Evolutionary conservation across 2,797 vertebrate genomes (phyloP).

Genomic region (Diceros bicornis): DNA sequence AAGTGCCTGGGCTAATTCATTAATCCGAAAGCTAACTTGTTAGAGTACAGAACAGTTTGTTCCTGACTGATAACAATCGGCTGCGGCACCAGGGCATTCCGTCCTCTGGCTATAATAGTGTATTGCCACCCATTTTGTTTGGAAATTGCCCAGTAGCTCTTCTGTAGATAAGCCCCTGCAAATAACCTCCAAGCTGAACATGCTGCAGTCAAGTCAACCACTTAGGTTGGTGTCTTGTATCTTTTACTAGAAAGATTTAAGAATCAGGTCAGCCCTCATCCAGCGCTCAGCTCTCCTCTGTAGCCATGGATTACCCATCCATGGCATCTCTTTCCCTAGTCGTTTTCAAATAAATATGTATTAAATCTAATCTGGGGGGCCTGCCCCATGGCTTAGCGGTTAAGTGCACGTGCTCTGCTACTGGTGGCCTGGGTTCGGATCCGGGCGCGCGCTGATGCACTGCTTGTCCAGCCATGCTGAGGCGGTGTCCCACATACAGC

Average conservation of each 20-base stretch:
- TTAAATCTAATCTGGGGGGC: not conserved
- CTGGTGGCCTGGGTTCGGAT: no score
- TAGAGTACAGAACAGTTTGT: not conserved
- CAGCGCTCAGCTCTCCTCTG: not conserved
- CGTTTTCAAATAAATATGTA: not conserved
- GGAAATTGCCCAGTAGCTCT: not conserved
- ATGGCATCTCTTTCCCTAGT: not conserved
- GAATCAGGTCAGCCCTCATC: not conserved
- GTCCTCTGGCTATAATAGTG: not conserved
- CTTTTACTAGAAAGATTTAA: not conserved
- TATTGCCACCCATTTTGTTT: not conserved
- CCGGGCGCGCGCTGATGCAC: no score
- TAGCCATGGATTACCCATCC: not conserved
- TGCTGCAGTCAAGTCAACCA: no score
- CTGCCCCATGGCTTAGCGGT: no score
- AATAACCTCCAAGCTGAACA: not conserved
- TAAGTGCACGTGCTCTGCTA: no score
- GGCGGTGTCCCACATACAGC: no score
- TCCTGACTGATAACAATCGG: not conserved
- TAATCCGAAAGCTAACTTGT: not conserved
- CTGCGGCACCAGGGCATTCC: not conserved
- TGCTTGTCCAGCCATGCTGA: no score
- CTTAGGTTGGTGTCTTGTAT: not conserved
- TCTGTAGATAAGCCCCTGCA: not conserved
- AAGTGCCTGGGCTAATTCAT: not conserved